Percentiles rank a stretch among this genome's conserved stretches.
Conservation (phyloP, 2,797 vertebrate species). For the Loris lydekkerianus region DNA sequence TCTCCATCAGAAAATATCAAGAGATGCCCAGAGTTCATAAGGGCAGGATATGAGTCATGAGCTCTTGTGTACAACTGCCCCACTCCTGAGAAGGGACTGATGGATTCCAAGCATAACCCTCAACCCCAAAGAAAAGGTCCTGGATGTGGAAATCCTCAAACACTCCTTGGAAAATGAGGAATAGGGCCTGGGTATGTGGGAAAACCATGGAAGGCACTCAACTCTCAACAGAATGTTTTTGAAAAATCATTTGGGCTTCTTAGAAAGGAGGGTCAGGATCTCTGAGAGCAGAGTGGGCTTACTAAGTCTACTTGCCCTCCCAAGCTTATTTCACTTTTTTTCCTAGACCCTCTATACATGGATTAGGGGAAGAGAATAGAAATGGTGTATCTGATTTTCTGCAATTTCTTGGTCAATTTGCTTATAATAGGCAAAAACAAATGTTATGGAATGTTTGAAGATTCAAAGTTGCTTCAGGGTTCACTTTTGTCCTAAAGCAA, state of each 20-base stretch:
- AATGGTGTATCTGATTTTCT: not conserved
- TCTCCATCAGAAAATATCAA: not conserved
- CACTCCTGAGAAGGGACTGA: not conserved
- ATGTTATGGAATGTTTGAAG: not conserved
- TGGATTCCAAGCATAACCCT: not conserved
- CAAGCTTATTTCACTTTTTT: not conserved
- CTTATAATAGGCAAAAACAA: not conserved
- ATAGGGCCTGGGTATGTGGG: not conserved
- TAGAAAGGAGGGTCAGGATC: not conserved
- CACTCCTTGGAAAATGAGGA: not conserved
- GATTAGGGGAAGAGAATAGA: not conserved
- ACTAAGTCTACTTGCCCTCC: not conserved
- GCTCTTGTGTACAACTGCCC: not conserved
- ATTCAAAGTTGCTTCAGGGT: not conserved
- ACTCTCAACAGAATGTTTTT: not conserved
- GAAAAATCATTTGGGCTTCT: not conserved
- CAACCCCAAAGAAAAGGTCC: not conserved
- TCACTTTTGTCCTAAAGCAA: not conserved
- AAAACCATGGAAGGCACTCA: not conserved
- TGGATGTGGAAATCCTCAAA: conserved; percentile 14
- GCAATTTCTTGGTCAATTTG: not conserved
- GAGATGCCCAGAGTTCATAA: not conserved
- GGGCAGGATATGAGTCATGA: not conserved
- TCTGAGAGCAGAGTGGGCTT: not conserved
- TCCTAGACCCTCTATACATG: not conserved